These are phyloP conservation scores for Haliclona indistincta DNA, from an alignment of 37 sponge, comb jelly and placozoan genomes.

Conservation along the genomic window DNA sequence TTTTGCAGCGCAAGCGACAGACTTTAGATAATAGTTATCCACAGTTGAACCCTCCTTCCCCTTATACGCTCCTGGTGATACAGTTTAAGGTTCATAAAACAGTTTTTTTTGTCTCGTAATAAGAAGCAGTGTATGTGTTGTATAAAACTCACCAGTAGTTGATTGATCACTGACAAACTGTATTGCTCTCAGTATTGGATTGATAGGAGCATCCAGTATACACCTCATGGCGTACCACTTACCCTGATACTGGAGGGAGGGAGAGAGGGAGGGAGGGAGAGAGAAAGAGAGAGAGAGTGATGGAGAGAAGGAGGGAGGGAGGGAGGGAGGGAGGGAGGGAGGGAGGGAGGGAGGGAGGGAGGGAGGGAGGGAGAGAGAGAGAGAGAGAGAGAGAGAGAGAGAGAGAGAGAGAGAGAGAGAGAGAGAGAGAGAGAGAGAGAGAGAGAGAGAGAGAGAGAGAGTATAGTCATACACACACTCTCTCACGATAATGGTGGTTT, in stretches of 20 bases:
- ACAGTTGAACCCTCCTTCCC: no score
- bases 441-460: constrained; percentile 7
- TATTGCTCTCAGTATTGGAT: constrained; percentile 63
- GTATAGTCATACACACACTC: not conserved
- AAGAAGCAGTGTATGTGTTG: no score
- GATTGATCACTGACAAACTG: constrained; percentile 31
- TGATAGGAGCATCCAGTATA: constrained; percentile 64
- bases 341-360: constrained; percentile 38
- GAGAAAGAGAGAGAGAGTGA: not conserved
- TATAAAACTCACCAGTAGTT: not conserved
- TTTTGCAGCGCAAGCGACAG: no score
- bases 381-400: not conserved
- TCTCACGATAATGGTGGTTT: not conserved
- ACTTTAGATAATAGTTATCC: no score
- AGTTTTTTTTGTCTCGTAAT: no score
- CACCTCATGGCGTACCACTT: constrained; percentile 83
- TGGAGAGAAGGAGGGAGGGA: not conserved
- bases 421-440: constrained; percentile 29
- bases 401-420: constrained; percentile 7
- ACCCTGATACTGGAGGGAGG: constrained; percentile 68
- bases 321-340: constrained; percentile 11
- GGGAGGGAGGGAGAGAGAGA: constrained; percentile 12
- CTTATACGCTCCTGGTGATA: no score
- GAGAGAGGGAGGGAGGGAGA: not conserved
- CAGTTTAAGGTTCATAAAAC: no score